phyloP scores from a whole-genome alignment of 2,888 invertebrate genomes.

The Dasypogon diadema region DNA sequence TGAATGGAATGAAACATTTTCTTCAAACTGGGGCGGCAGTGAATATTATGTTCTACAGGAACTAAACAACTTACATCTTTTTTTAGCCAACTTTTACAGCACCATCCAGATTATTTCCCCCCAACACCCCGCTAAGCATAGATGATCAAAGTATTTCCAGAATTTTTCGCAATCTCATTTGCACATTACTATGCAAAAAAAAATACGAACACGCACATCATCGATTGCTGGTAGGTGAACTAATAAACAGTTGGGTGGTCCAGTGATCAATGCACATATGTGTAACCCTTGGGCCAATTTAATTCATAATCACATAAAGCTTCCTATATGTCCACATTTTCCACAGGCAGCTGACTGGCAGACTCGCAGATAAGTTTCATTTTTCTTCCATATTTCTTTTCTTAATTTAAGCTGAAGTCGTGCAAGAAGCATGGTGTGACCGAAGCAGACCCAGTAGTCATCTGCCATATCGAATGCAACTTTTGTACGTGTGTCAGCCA shows the following conservation, averaged over 20 bases:
- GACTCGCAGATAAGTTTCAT: conserved; percentile 31
- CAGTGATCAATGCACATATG: not conserved
- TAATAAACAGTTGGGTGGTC: conserved; percentile 52
- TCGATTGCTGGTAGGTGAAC: conserved; percentile 46
- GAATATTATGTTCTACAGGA: conserved; percentile 13
- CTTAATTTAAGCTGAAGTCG: conserved; percentile 46
- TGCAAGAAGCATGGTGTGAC: conserved; percentile 28
- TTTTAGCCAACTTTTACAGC: not conserved
- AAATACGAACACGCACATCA: conserved; percentile 21
- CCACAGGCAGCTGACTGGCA: conserved; percentile 32
- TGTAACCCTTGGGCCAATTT: conserved; percentile 31
- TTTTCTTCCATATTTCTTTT: conserved; percentile 34
- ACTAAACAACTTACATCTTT: conserved; percentile 25
- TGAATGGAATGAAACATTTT: too few species aligned
- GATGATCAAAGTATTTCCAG: conserved; percentile 1
- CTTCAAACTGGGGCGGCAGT: too few species aligned
- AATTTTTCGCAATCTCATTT: conserved; percentile 48
- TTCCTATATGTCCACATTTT: conserved; percentile 8
- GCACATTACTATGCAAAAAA: conserved; percentile 9
- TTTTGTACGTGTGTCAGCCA: conserved; percentile 5
- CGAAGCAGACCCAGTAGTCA: conserved; percentile 27
- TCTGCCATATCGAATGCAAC: not conserved
- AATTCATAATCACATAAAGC: conserved; percentile 35
- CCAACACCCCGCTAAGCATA: not conserved
- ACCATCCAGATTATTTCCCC: not conserved